Conservation (phyloP, 2,113 vertebrate species). For the Nanorana parkeri region DNA sequence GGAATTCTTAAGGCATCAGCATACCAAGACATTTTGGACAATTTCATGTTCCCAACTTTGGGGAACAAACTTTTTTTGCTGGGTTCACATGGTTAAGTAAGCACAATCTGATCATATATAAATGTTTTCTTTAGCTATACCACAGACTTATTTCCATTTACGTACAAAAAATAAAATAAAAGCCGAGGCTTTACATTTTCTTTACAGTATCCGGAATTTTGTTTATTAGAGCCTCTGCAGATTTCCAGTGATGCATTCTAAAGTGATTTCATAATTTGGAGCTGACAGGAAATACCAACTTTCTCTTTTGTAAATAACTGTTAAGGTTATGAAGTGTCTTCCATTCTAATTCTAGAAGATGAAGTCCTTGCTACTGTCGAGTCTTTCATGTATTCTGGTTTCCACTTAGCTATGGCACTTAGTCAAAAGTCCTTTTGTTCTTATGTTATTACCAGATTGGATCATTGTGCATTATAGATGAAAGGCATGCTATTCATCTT, state of each 20-base stretch:
- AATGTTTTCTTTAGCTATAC: background rate
- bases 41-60: no score
- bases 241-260: slow-evolving; percentile 27
- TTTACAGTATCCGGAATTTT: slow-evolving; percentile 18
- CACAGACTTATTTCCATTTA: slow-evolving; percentile 9
- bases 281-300: slow-evolving; percentile 43
- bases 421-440: no score
- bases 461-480: no score
- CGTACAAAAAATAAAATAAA: background rate
- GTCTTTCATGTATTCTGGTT: no score
- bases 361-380: no score
- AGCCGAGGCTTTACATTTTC: background rate
- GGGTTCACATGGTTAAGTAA: no score
- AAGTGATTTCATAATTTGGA: slow-evolving; percentile 33
- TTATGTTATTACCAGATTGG: no score
- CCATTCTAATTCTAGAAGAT: no score
- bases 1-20: no score
- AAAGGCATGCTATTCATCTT: background rate
- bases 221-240: slow-evolving; percentile 13
- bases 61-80: no score
- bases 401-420: no score
- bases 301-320: slow-evolving; percentile 15
- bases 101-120: background rate
- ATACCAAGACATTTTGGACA: no score
- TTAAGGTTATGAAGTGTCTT: background rate